phyloP scores from a whole-genome alignment of 2,888 invertebrate species.

The Parelbella ahira region DNA sequence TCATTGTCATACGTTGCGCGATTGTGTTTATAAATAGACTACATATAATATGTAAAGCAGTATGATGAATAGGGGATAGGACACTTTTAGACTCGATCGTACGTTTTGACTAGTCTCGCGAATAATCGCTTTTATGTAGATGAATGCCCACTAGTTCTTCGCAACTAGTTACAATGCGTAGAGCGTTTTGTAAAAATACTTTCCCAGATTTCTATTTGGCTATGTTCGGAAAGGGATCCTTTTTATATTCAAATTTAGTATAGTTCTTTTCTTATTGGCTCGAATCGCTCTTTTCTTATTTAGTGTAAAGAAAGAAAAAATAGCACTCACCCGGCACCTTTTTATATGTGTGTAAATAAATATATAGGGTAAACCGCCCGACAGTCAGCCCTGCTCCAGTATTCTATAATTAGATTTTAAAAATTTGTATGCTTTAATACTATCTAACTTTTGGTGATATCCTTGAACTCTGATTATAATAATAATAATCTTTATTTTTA shows the following conservation, averaged over 20 bases:
- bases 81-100: slow-evolving; percentile 6
- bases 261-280: slow-evolving; percentile 1
- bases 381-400: too few species aligned
- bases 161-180: slow-evolving; percentile 2
- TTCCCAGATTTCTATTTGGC: not conserved
- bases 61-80: slow-evolving; percentile 9
- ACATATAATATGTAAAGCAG: slow-evolving; percentile 4
- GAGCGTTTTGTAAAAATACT: slow-evolving; percentile 9
- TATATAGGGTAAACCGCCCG: too few species aligned
- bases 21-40: slow-evolving; percentile 14
- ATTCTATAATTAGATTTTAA: too few species aligned
- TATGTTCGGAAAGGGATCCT: slow-evolving; percentile 7
- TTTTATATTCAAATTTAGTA: slow-evolving; percentile 14
- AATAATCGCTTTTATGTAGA: slow-evolving; percentile 16
- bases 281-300: not conserved
- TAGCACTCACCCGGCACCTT: not conserved
- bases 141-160: slow-evolving; percentile 9
- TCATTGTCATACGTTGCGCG: slow-evolving; percentile 10
- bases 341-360: too few species aligned
- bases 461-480: too few species aligned
- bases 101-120: slow-evolving; percentile 15
- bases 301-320: not conserved
- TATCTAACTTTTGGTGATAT: too few species aligned
- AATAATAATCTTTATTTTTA: too few species aligned
- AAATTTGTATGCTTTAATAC: too few species aligned